These are phyloP conservation scores for Chaetogeoica ovagalla DNA, from an alignment of 2,888 invertebrate genomes.

Conservation along the genomic window DNA sequence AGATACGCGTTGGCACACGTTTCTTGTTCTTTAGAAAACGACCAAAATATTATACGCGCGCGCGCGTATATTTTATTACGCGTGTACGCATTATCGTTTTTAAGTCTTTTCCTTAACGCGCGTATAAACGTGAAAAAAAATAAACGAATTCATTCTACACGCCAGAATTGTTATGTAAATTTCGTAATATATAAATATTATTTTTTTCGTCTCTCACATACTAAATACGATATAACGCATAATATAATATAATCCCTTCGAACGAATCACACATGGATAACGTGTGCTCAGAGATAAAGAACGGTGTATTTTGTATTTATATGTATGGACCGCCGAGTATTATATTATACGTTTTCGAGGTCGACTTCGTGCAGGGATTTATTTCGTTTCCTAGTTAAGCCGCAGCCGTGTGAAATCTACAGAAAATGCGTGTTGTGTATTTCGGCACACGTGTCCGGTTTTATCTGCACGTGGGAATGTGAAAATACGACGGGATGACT, in stretches of 20 bases:
- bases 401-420: background rate
- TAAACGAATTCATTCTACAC: background rate
- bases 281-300: too few species aligned
- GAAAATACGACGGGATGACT: constrained; percentile 22
- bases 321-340: background rate
- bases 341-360: background rate
- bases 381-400: background rate
- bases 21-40: constrained; percentile 17
- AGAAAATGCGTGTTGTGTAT: background rate
- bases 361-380: constrained; percentile 13
- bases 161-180: constrained; percentile 38
- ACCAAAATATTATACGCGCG: background rate
- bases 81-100: constrained; percentile 10
- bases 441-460: constrained; percentile 38
- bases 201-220: background rate
- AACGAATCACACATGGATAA: background rate
- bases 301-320: background rate
- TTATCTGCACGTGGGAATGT: constrained; percentile 47
- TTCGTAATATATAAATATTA: background rate
- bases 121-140: background rate
- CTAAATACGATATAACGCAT: background rate
- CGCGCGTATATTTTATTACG: too few species aligned
- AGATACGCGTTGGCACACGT: background rate
- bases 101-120: background rate
- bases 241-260: constrained; percentile 19